Evolutionary conservation across 2,113 vertebrate species (phyloP).

Genomic region (Pyxicephalus adspersus): DNA sequence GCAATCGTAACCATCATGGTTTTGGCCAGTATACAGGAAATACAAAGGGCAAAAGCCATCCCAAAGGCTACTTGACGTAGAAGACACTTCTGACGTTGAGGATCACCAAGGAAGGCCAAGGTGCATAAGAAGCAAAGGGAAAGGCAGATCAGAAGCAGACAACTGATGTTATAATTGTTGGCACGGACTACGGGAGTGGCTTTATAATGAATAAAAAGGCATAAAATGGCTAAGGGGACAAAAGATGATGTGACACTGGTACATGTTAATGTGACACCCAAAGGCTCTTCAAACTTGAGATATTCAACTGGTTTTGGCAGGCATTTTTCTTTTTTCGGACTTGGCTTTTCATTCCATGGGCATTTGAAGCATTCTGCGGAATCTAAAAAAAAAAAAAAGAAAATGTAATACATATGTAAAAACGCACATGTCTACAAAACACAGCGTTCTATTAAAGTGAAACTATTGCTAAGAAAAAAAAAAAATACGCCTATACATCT

Average conservation of each 20-base stretch:
- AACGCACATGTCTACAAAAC: no score
- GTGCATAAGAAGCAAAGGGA: slow-evolving; percentile 75
- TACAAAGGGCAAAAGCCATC: slow-evolving; percentile 70
- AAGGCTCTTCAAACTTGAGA: slow-evolving; percentile 43
- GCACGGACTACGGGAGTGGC: slow-evolving; percentile 69
- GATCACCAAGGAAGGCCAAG: slow-evolving; percentile 67
- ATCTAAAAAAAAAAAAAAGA: slow-evolving; percentile 2
- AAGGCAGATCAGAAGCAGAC: slow-evolving; percentile 74
- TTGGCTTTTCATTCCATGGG: slow-evolving; percentile 40
- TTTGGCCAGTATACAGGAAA: slow-evolving; percentile 72
- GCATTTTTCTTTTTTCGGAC: slow-evolving; percentile 32
- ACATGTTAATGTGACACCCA: slow-evolving; percentile 39
- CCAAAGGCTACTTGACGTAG: slow-evolving; percentile 70
- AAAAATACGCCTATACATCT: no score
- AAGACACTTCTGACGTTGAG: slow-evolving; percentile 68
- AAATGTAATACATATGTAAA: background rate
- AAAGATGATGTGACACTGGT: slow-evolving; percentile 60
- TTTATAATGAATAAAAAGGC: slow-evolving; percentile 69
- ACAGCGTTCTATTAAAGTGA: no score
- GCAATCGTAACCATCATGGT: slow-evolving; percentile 70
- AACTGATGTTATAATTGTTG: slow-evolving; percentile 76
- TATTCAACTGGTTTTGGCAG: slow-evolving; percentile 48
- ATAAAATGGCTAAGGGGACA: slow-evolving; percentile 68
- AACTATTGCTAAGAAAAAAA: no score
- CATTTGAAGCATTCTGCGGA: slow-evolving; percentile 14